These are phyloP conservation scores for Tragelaphus oryx DNA, from an alignment of 2,797 vertebrate genomes.

Conservation along the genomic window DNA sequence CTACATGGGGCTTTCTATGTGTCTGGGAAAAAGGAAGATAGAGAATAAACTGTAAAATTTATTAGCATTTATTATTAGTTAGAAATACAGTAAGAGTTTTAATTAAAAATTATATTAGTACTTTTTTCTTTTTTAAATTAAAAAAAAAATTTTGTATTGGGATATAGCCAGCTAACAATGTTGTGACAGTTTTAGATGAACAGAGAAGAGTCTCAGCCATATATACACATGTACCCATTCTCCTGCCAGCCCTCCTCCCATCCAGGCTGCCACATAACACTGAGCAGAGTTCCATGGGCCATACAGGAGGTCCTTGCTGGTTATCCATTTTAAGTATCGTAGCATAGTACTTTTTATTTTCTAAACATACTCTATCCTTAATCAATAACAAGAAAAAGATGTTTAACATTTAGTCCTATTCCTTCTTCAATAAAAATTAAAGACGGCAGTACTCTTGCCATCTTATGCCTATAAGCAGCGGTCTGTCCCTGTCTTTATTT, in stretches of 20 bases:
- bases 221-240: background rate
- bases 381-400: background rate
- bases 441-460: background rate
- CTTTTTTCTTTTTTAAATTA: background rate
- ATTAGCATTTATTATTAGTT: background rate
- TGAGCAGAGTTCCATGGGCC: background rate
- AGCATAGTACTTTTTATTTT: background rate
- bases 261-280: background rate
- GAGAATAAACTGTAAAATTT: background rate
- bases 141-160: background rate
- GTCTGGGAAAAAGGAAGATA: background rate
- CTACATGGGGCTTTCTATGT: background rate
- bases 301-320: background rate
- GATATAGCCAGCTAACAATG: background rate
- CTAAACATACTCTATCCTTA: background rate
- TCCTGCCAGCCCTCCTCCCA: background rate
- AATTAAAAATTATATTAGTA: background rate
- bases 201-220: background rate
- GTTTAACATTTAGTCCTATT: conserved; percentile 1
- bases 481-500: background rate
- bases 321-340: background rate
- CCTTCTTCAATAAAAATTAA: conserved; percentile 40
- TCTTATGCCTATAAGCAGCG: background rate
- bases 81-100: background rate
- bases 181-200: background rate